These are phyloP conservation scores for Sebastes trivittatus DNA, from an alignment of 2,797 vertebrate species.

Conservation along the genomic window DNA sequence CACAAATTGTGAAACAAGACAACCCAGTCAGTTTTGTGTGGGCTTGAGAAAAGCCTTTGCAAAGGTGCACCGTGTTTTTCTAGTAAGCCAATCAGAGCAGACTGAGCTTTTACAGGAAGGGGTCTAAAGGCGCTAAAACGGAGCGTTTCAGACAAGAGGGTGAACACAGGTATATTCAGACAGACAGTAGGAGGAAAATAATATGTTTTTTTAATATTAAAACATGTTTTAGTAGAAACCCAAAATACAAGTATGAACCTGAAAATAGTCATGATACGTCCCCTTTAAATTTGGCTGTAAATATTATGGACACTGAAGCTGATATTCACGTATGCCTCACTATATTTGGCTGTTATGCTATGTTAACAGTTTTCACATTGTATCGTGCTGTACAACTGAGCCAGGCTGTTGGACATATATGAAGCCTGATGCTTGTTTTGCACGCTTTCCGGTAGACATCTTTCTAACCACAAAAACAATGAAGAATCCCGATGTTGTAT, in stretches of 20 bases:
- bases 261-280: background rate
- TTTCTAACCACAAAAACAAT: conserved; percentile 21
- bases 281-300: conserved; percentile 31
- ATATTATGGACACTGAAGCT: conserved; percentile 14
- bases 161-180: background rate
- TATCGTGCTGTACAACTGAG: conserved; percentile 33
- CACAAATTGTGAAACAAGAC: too few relatives aligned
- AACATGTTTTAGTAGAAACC: background rate
- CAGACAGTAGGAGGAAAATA: background rate
- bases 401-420: conserved; percentile 5
- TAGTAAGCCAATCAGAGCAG: background rate
- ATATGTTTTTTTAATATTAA: background rate
- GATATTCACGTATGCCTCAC: conserved; percentile 5
- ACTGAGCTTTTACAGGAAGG: too few relatives aligned
- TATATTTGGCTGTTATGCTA: conserved; percentile 19
- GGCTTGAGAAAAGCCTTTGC: background rate
- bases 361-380: conserved; percentile 14
- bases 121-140: background rate
- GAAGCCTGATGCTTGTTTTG: background rate
- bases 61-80: background rate
- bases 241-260: too few relatives aligned
- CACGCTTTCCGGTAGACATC: conserved; percentile 9
- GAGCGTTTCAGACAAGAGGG: too few relatives aligned
- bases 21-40: too few relatives aligned
- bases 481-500: conserved; percentile 11